Base-by-base conservation (phyloP, 2,113 vertebrate genomes). In the Falcunculus frontatus region DNA sequence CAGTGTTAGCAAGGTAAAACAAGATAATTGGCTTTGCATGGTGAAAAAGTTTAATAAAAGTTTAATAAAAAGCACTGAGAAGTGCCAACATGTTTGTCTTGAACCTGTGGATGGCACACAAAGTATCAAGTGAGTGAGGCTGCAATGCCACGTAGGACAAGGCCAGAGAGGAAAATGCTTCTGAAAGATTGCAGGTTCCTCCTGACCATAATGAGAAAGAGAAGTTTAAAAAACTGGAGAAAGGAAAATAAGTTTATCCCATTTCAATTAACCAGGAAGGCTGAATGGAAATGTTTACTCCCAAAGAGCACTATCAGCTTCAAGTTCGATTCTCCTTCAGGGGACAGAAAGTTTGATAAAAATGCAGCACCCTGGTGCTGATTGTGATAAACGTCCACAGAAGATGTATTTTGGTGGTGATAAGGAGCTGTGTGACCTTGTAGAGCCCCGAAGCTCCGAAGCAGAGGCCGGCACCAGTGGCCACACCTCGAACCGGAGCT, bases 291-390 rank as follows among this genome's bases (percentile, higher is more conserved):
- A 79, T 90, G 89, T 92, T 95, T 94, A 80, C 60, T 88, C 72
- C 67, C 44, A 63, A 87, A 84, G 16, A 83, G 52, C 85, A 60
- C 92, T 84, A 84, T 90, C 90, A 77, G 55, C 82, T 90, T 93
- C 77, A 39, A 89, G 90, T 65, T 86, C 42, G 44, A 89, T 87
- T 94, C 86, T 84, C 73, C 96, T 97, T 75, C 27, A 96, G 93
- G 92, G 90, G 93, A 92, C 47, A 77, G 85, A 41, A 92, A 68
- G 37, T 93, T 92, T 93, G 92, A 96, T 96, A 90, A 96, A 95
- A 93, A 93, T 18, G 56, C 83, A 91, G 65, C 87, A 60, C 79
- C 39, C 79, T 68, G 60, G 87, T 86, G 90, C 79, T 49, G 92
- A 78, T 93, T 55, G 65, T 1, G 47, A 96, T 94, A 92, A 96